phyloP scores from a whole-genome alignment of 2,797 vertebrate species.

The Amblyraja radiata region DNA sequence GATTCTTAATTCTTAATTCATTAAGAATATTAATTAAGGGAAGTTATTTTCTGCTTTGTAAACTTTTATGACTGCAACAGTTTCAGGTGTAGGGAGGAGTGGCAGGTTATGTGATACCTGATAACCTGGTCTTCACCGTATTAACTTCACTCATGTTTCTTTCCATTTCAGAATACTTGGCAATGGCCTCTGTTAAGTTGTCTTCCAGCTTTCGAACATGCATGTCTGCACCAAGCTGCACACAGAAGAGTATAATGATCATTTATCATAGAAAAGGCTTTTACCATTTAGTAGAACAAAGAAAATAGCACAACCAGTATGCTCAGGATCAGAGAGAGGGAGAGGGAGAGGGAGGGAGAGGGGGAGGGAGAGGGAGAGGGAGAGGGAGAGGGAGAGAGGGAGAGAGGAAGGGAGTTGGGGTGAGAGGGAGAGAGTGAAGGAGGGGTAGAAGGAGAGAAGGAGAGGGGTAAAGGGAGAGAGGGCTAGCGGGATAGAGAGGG shows the following conservation, averaged over 20 bases:
- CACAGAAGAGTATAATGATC: background rate
- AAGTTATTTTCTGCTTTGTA: background rate
- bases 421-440: too few species aligned
- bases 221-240: constrained; percentile 56
- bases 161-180: constrained; percentile 58
- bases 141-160: constrained; percentile 59
- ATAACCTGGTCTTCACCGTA: constrained; percentile 52
- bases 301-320: too few species aligned
- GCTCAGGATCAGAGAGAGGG: too few species aligned
- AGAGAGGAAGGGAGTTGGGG: too few species aligned
- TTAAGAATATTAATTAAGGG: background rate
- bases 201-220: constrained; percentile 57
- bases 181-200: constrained; percentile 55
- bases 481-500: too few species aligned
- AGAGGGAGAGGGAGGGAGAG: too few species aligned
- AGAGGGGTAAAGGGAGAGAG: too few species aligned
- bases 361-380: too few species aligned
- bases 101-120: constrained; percentile 47
- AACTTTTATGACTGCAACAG: background rate
- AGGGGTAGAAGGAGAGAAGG: too few species aligned
- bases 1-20: too few species aligned
- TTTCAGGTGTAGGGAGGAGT: background rate
- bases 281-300: too few species aligned
- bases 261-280: background rate
- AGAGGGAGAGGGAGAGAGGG: too few species aligned